Base-by-base conservation (phyloP, 1,140 invertebrate genomes). In the Nymphalis io region DNA sequence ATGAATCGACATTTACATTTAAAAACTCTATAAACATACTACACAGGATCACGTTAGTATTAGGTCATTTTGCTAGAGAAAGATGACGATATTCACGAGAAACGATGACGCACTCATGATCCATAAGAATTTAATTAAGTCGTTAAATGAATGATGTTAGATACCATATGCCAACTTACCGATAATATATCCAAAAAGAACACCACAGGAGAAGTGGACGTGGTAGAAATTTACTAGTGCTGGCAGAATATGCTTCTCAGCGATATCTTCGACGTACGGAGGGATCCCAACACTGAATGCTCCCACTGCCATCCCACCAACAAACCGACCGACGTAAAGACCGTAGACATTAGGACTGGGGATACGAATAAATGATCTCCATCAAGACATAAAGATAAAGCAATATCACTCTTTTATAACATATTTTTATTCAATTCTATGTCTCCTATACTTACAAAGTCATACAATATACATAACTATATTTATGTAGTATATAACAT, bases 141-240 rank as follows among this genome's bases (percentile, higher is more conserved):
- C n/a, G n/a, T 6, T 33, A 44, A 44, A 44, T 44, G n/a, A n/a
- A 12, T 44, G 40, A 2, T n/a, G 11, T 15, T 44, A n/a, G 20
- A 11, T 20, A 21, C 20, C 1, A 53, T n/a, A 23, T 10, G 1
- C 2, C 48, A 23, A 55, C 81, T 92, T 78, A 94, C 94, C 94
- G 73, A 95, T 92, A 63, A 93, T 82, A 79, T 95, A 95, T 10
- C 93, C 93, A 59, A 94, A 91, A 4, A 95, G 85, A 16, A 95
- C 93, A 16, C 95, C 95, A 33, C 94, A 86, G 4, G 93, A 93
- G 16, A 95, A 93, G 60, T 94, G 93, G 1, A 96, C 91, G 74
- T 96, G 95, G 62, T 95, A 94, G 74, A 95, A 94, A 33, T 94
- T 93, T 8, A 94, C 94, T 2, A 96, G 80, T 1, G 93, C 89